Evolutionary conservation across 2,888 invertebrate species (phyloP), one percentile per base, ranked within the genome.

Genomic region (Cyclophora albipunctata): DNA sequence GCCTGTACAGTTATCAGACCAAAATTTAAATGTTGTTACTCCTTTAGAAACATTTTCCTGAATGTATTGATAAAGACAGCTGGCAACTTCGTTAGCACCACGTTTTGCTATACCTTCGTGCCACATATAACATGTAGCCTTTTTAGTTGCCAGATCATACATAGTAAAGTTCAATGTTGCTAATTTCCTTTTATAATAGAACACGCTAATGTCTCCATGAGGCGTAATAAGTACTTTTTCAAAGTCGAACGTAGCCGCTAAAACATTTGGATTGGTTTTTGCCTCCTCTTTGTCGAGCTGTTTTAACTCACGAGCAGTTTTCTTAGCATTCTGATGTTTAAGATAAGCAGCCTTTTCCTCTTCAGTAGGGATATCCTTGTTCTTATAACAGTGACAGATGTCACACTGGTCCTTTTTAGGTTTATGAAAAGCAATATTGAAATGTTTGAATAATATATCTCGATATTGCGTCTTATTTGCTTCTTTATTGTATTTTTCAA

Each of bases 171-270:
- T 48, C 34, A 46, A 50, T 41, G 45, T 5, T n/a, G 48, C 43
- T 33, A 56, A 45, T 35, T 57, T 57, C 37, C 54, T 34, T 48
- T 55, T 58, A 45, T 58, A 58, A 52, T 58, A 58, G 46, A 58
- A 54, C 6, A 57, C n/a, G 45, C 49, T 48, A 33, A 57, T 46
- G 5, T 60, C 41, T 6, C 53, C 53, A 46, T 44, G 44, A 41
- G 58, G 60, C 41, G 49, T 45, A 37, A 47, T 54, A 5, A 60
- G 42, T 45, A 58, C 34, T 34, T 58, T 60, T 46, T 60, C 50
- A 42, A 60, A 56, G 35, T 48, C 48, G 34, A 45, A 48, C 3
- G 45, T 48, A 41, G 42, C 42, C 4, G 45, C 53, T 51, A 53
- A 50, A 53, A 7, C 46, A 46, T 41, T n/a, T 41, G 34, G 45